These are phyloP conservation scores for Sinocyclocheilus anophthalmus DNA, from an alignment of 2,113 vertebrate species.

Conservation along the genomic window DNA sequence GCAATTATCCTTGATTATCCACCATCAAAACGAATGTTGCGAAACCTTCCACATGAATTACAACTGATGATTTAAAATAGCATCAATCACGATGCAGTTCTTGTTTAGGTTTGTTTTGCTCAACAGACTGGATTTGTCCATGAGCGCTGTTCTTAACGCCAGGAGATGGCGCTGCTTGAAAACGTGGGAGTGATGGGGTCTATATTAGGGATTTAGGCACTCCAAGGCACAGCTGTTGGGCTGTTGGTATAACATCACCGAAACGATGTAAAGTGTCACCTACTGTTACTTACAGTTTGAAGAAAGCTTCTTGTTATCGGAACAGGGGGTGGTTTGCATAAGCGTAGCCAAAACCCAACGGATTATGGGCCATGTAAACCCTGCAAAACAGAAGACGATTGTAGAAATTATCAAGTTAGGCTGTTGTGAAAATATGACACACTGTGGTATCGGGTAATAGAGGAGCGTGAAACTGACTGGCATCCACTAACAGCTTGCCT, in stretches of 20 bases:
- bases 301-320: slow-evolving; percentile 4
- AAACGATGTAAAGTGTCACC: slow-evolving; percentile 28
- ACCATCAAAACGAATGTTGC: not conserved
- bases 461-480: slow-evolving; percentile 59
- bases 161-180: slow-evolving; percentile 91
- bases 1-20: not conserved
- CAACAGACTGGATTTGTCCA: not conserved
- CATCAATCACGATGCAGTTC: too few relatives aligned
- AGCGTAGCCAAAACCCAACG: slow-evolving; percentile 32
- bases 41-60: slow-evolving; percentile 30
- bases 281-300: slow-evolving; percentile 25
- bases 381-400: slow-evolving; percentile 46
- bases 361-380: slow-evolving; percentile 37
- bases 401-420: slow-evolving; percentile 65
- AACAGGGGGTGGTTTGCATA: slow-evolving; percentile 26
- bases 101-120: not conserved
- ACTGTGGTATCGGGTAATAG: slow-evolving; percentile 55
- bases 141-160: slow-evolving; percentile 59
- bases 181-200: slow-evolving; percentile 55
- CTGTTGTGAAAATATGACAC: slow-evolving; percentile 71
- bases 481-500: slow-evolving; percentile 69
- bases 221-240: slow-evolving; percentile 12
- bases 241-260: slow-evolving; percentile 3
- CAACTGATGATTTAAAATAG: not conserved
- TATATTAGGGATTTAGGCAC: not conserved